Evolutionary conservation across 1,140 invertebrate genomes (phyloP).

Genomic region (Atta texana): DNA sequence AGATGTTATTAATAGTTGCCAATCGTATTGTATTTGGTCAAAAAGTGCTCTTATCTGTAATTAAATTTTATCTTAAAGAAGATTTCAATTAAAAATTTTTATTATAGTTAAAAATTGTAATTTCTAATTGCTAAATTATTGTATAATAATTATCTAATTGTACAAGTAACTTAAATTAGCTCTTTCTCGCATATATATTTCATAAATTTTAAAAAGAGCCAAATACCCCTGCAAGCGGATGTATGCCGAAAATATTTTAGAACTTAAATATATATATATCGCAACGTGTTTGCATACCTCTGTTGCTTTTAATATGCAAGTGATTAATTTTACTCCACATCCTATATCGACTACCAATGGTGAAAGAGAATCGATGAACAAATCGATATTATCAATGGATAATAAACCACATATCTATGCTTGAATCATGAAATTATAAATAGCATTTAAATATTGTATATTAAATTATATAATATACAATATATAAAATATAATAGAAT

Average conservation of each 20-base stretch:
- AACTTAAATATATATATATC: background rate
- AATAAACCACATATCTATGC: slow-evolving; percentile 47
- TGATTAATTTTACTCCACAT: slow-evolving; percentile 42
- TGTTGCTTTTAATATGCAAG: slow-evolving; percentile 21
- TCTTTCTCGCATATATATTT: too few species aligned
- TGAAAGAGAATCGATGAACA: slow-evolving; percentile 44
- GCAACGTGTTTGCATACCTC: slow-evolving; percentile 6
- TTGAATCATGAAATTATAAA: slow-evolving; percentile 7
- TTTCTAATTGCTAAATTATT: background rate
- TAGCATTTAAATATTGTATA: background rate
- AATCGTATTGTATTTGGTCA: slow-evolving; percentile 44
- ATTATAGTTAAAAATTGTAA: background rate
- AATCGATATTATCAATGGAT: slow-evolving; percentile 27
- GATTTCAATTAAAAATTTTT: background rate
- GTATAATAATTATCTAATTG: background rate
- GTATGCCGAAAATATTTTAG: background rate
- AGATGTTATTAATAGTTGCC: slow-evolving; percentile 28
- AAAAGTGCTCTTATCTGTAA: slow-evolving; percentile 33
- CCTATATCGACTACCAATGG: slow-evolving; percentile 43
- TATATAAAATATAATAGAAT: background rate
- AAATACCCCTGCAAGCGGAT: background rate
- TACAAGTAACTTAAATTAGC: background rate
- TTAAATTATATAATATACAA: background rate
- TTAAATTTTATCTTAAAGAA: slow-evolving; percentile 19
- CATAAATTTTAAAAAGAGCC: background rate